Percentiles rank a stretch among this genome's conserved stretches.
phyloP scores from a whole-genome alignment of 2,797 vertebrate genomes.

The Myotis findleyi region DNA sequence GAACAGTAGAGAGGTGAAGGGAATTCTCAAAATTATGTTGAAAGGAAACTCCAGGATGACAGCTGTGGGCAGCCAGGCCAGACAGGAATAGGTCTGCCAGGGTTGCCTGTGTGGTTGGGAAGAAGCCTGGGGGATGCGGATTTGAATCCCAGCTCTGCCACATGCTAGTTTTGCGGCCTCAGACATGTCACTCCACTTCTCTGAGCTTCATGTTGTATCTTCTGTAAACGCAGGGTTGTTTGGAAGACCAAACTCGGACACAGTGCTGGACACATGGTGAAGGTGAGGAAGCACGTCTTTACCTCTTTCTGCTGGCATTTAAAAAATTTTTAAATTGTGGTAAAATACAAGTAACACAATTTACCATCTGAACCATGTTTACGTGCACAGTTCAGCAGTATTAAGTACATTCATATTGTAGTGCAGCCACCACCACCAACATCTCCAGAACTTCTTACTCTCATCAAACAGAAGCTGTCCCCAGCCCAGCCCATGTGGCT shows the following conservation, averaged over 20 bases:
- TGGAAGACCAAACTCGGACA: not conserved
- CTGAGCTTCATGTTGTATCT: not conserved
- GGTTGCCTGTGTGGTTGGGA: not conserved
- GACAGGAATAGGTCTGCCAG: not conserved
- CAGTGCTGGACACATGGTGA: not conserved
- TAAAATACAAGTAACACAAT: not conserved
- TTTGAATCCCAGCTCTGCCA: not conserved
- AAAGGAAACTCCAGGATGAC: not conserved
- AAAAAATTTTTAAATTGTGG: not conserved
- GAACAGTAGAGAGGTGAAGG: not conserved
- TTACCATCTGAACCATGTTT: not conserved
- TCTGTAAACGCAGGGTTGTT: not conserved
- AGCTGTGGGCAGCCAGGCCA: not conserved
- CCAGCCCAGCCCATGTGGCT: too few relatives aligned
- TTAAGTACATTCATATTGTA: not conserved
- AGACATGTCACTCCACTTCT: not conserved
- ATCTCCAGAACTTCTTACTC: not conserved
- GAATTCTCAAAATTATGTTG: not conserved
- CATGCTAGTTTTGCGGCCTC: rapidly evolving
- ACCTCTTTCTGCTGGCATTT: not conserved
- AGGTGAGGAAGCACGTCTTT: not conserved
- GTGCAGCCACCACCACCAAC: too few relatives aligned
- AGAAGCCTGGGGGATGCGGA: not conserved
- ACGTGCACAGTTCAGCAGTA: not conserved
- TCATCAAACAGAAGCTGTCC: not conserved